Percentiles rank a stretch among this genome's conserved stretches.
These are phyloP conservation scores for Andrena fulva DNA, from an alignment of 2,888 invertebrate genomes.

Conservation along the genomic window DNA sequence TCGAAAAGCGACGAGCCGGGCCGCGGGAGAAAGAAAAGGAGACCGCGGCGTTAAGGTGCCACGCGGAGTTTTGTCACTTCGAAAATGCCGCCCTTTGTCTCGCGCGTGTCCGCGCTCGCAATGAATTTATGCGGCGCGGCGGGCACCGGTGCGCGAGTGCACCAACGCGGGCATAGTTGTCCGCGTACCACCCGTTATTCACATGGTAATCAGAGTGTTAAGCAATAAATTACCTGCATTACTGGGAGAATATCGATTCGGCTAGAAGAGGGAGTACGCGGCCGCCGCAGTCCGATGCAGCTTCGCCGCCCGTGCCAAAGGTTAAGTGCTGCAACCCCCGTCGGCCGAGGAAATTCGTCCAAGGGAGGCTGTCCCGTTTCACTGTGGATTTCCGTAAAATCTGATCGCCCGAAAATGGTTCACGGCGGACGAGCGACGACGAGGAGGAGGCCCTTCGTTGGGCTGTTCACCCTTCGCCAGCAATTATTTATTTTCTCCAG, in stretches of 20 bases:
- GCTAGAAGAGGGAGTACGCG: conserved; percentile 59
- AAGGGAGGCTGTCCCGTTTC: conserved; percentile 11
- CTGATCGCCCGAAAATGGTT: background rate
- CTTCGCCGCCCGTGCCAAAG: conserved; percentile 48
- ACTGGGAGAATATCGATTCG: conserved; percentile 69
- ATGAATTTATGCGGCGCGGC: conserved; percentile 40
- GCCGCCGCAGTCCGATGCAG: conserved; percentile 60
- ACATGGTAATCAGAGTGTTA: conserved; percentile 73
- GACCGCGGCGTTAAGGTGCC: conserved; percentile 11
- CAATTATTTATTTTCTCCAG: background rate
- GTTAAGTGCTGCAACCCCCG: conserved; percentile 44
- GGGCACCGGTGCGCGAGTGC: conserved; percentile 44
- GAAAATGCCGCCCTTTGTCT: conserved; percentile 12
- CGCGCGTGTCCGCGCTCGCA: background rate
- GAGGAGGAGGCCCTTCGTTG: background rate
- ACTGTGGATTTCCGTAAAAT: conserved; percentile 4
- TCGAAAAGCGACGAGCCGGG: background rate
- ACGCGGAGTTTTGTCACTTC: conserved; percentile 38
- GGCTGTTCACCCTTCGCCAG: background rate
- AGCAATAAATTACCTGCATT: conserved; percentile 73
- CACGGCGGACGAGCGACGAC: background rate
- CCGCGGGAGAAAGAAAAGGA: background rate
- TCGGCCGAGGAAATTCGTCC: background rate
- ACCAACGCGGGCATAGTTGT: conserved; percentile 56
- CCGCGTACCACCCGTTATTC: conserved; percentile 67